phyloP scores from a whole-genome alignment of 2,797 vertebrate genomes.

The Takifugu rubripes region DNA sequence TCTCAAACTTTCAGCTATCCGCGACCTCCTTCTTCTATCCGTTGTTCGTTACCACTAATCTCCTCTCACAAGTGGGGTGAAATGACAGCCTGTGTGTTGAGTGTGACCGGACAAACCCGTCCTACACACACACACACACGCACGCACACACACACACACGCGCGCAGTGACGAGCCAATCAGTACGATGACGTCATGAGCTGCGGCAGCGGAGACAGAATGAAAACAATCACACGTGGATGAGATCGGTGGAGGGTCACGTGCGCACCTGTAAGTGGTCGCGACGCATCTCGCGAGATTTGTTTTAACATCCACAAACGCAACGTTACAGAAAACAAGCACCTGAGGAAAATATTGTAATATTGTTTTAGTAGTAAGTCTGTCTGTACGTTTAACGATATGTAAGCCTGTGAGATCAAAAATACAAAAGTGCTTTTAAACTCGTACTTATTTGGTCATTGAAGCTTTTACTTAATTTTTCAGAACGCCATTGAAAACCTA shows the following conservation, averaged over 20 bases:
- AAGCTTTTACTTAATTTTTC: too few species aligned
- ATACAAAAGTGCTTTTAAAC: too few species aligned
- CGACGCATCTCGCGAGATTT: too few species aligned
- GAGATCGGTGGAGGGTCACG: constrained; percentile 38
- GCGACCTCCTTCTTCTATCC: constrained; percentile 28
- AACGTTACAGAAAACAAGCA: too few species aligned
- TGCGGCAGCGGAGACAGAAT: constrained; percentile 54
- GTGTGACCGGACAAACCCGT: constrained; percentile 50
- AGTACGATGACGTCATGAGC: constrained; percentile 67
- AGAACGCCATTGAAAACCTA: too few species aligned
- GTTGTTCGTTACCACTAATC: constrained; percentile 22
- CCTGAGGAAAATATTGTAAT: too few species aligned
- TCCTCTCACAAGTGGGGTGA: constrained; percentile 6
- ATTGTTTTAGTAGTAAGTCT: too few species aligned
- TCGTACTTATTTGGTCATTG: too few species aligned
- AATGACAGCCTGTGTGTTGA: constrained; percentile 19
- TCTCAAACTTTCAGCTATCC: constrained; percentile 41
- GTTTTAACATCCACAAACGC: too few species aligned
- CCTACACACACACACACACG: constrained; percentile 3
- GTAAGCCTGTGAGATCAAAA: too few species aligned
- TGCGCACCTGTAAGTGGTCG: constrained; percentile 2
- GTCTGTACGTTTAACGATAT: too few species aligned
- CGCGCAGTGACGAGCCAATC: constrained; percentile 11
- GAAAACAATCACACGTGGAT: constrained; percentile 82
- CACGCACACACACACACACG: too few species aligned